Evolutionary conservation across 2,113 vertebrate genomes (phyloP).

Genomic region (Thalassarche chlororhynchos): DNA sequence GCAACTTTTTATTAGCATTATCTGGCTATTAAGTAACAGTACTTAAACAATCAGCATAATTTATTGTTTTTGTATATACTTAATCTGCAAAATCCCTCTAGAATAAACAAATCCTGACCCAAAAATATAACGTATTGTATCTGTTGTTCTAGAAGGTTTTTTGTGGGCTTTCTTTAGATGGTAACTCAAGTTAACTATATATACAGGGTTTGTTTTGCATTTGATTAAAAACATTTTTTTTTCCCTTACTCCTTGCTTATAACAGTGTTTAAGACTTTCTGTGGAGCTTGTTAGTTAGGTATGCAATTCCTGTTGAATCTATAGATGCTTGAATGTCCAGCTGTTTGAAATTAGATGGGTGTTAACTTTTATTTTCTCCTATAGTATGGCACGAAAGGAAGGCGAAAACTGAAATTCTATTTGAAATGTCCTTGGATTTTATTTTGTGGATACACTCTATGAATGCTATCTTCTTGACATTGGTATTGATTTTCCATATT

Average conservation of each 20-base stretch:
- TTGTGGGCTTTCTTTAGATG: neutral
- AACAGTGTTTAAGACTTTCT: neutral
- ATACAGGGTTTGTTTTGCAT: neutral
- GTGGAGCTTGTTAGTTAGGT: neutral
- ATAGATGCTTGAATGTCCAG: neutral
- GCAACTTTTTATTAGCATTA: neutral
- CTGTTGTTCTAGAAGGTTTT: neutral
- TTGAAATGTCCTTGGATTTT: slow-evolving; percentile 7
- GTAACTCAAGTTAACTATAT: neutral
- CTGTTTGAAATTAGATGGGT: neutral
- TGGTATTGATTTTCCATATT: neutral
- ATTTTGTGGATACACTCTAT: neutral
- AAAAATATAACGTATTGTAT: neutral
- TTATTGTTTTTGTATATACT: neutral
- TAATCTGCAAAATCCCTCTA: neutral
- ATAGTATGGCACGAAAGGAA: neutral
- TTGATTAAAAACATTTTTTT: neutral
- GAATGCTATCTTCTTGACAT: neutral
- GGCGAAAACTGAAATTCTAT: neutral
- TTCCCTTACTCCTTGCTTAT: neutral
- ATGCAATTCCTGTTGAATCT: neutral
- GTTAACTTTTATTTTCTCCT: neutral
- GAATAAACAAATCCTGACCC: neutral
- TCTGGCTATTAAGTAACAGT: neutral
- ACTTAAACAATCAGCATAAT: neutral